Base-by-base conservation (phyloP, 2,797 vertebrate species). In the Crocodylus rhombifer region DNA sequence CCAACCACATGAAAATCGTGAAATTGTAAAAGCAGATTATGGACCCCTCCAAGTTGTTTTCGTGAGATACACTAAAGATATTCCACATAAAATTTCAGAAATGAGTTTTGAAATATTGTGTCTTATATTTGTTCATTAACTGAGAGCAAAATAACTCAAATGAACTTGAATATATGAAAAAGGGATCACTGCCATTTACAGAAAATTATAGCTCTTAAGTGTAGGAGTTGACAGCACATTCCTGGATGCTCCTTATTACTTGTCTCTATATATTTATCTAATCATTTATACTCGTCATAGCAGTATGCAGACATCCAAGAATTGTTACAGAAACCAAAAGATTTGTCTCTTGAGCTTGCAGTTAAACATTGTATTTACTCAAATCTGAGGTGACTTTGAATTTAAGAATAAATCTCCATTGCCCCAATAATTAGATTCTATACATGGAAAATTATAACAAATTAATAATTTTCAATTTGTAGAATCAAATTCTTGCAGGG, bases 171-270 rank as follows among this genome's bases (percentile, higher is more conserved):
- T 60, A 88, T 82, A 91, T 85, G 81, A 93, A 88, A 92, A 93
- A 92, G 23, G 55, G 17, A 58, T 95, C 95, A 78, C 86, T 94
- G 81, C 23, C 30, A 60, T 85, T 95, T 92, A 90, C 80, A 82
- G 75, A 89, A 96, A 97, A 97, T 96, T 77, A 95, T 74, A 97
- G 92, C 83, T 95, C 93, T 93, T 77, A 69, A 88, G 76, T 73
- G 64, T 86, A 80, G 20, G 77, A 90, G 90, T 78, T 86, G 80
- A 92, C 94, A 80, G 78, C 63, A 90, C 73, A 86, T 92, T 91
- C 62, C 82, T 28, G 95, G 80, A 64, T 26, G 95, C 94, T 92
- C 56, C 51, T 89, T 84, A 95, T 62, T 64, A 58, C 21, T 89
- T 91, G 87, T 93, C 92, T 86, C 51, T 90, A 25, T 91, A 84